A percentile compares a stretch with the other conserved stretches of the same genome.
Conservation (phyloP, 37 sponge, comb jelly and placozoan genomes). For the Beroe ovata region DNA sequence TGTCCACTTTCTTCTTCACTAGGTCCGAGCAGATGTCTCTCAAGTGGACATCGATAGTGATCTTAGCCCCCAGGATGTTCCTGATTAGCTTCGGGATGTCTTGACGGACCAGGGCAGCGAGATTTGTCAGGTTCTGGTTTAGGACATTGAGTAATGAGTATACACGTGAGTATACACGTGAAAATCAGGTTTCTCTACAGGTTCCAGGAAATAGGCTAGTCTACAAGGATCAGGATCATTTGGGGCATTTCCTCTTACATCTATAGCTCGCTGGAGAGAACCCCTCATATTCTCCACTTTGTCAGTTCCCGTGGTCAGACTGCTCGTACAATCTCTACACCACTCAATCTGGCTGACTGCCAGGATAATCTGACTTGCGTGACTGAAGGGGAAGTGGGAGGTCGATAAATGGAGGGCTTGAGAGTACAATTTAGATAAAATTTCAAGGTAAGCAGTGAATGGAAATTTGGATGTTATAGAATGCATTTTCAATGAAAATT, state of each 20-base stretch:
- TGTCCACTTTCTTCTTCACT: conserved; percentile 77
- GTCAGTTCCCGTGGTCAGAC: conserved; percentile 73
- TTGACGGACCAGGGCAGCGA: conserved; percentile 92
- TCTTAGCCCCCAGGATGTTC: conserved; percentile 89
- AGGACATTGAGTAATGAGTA: too few species aligned
- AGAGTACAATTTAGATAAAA: not conserved
- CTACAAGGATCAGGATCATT: too few species aligned
- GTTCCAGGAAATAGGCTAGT: too few species aligned
- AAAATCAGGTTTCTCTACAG: too few species aligned
- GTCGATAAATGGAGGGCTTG: not conserved
- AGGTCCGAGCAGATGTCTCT: conserved; percentile 91
- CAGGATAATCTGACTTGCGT: conserved; percentile 77
- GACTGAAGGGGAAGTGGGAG: not conserved
- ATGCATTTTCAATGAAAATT: too few species aligned
- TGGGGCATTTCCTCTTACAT: conserved; percentile 70
- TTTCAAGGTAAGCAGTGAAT: too few species aligned
- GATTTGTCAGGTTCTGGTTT: conserved; percentile 89
- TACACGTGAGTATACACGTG: too few species aligned
- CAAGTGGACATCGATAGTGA: conserved; percentile 96
- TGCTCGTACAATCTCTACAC: conserved; percentile 87
- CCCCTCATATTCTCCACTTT: conserved; percentile 77
- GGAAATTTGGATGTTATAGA: too few species aligned
- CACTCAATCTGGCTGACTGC: conserved; percentile 99
- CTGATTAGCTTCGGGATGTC: conserved; percentile 84
- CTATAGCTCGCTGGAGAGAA: conserved; percentile 83